Base-by-base conservation (phyloP, 2,888 invertebrate genomes). In the Drosophila macrospina region DNA sequence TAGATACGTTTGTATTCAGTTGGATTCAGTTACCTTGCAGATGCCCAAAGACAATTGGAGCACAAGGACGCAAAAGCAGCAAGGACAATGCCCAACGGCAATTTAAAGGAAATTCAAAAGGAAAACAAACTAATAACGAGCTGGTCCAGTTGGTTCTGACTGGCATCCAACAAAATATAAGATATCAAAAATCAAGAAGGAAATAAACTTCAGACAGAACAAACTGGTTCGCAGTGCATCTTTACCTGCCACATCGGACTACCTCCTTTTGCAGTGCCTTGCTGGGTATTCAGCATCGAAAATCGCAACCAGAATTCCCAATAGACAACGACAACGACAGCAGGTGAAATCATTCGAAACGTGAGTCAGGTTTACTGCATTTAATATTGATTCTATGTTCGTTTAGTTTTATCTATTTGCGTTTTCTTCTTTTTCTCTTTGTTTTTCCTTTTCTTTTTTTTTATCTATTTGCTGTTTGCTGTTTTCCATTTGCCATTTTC, bases 351-450 rank as follows among this genome's bases (percentile, higher is more conserved):
- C 39, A 20, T 52, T 4, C 10, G 20, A 34, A 44, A 36, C 45
- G 36, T 13, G 37, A 28, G 36, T 32, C 39, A 36, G 39, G 28
- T 30, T 52, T 54, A 16, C 26, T 16, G 47, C 28, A 64, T 68
- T 59, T 68, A 42, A 57, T 63, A 77, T 70, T 69, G 70, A 77
- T 69, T 70, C 48, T 24, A 32, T 34, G 20, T 64, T 56, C 36
- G 24, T 20, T 28, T 34, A 16, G 10, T 26, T 6, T 16, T 15
- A 7, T 26, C 26, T 5, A 20, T 37, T 54, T 54, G 47, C 15
- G 45, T 56, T 63, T 62, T 44, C 16, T 16, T 7, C 26, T 8
- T n/a, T n/a, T n/a, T n/a, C n/a, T n/a, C n/a, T n/a, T n/a, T n/a
- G n/a, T n/a, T n/a, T n/a, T n/a, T n/a, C n/a, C n/a, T 16, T n/a